Percentiles rank a stretch among this genome's conserved stretches.
These are phyloP conservation scores for Poecile montanus DNA, from an alignment of 2,797 vertebrate species.

Conservation along the genomic window DNA sequence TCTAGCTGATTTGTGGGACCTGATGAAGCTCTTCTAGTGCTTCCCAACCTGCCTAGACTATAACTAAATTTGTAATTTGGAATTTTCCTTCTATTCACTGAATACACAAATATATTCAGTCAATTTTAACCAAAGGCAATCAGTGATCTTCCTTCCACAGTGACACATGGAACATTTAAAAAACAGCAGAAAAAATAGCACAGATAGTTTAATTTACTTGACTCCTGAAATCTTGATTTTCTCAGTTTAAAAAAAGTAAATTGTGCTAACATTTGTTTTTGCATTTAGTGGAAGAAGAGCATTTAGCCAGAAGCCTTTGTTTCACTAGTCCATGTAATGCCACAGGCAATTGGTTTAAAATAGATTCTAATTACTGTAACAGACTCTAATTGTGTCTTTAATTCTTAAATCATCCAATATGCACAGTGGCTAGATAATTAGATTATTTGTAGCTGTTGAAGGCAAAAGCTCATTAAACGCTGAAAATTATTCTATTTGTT, in stretches of 20 bases:
- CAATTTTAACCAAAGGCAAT: background rate
- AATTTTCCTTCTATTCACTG: background rate
- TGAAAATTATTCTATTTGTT: conserved; percentile 47
- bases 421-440: conserved; percentile 40
- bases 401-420: conserved; percentile 61
- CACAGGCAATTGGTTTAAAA: conserved; percentile 60
- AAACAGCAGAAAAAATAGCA: background rate
- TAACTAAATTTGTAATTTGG: too few relatives aligned
- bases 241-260: background rate
- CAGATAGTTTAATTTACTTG: background rate
- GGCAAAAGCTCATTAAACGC: conserved; percentile 41
- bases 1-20: background rate
- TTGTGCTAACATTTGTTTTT: background rate
- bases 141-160: background rate
- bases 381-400: conserved; percentile 55
- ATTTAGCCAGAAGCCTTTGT: conserved; percentile 24
- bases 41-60: background rate
- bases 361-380: conserved; percentile 63
- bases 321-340: conserved; percentile 33
- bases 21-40: background rate
- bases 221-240: background rate
- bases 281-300: background rate
- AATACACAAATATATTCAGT: background rate
- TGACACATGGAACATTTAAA: background rate
- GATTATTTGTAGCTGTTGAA: conserved; percentile 63